These are phyloP conservation scores for Toxostoma redivivum DNA, from an alignment of 2,113 vertebrate species.

Conservation along the genomic window DNA sequence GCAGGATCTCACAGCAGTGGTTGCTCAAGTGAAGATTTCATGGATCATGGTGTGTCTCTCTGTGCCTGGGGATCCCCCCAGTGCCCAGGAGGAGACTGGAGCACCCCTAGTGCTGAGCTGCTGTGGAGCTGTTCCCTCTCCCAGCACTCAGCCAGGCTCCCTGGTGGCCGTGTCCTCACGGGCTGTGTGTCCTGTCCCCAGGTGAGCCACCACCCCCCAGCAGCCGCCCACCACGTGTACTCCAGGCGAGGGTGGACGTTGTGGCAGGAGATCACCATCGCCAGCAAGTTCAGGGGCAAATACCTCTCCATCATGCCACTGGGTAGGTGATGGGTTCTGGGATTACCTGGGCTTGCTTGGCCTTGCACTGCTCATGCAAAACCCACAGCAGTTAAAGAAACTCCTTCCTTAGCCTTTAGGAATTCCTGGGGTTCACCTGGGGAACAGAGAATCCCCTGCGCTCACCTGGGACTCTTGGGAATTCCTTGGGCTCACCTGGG, in stretches of 20 bases:
- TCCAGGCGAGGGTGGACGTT: conserved; percentile 92
- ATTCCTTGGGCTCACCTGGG: not conserved
- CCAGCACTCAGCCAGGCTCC: rapidly evolving
- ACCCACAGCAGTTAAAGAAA: not conserved
- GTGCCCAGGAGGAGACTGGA: not conserved
- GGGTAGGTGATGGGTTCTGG: conserved; percentile 72
- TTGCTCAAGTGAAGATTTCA: not conserved
- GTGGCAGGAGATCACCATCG: conserved; percentile 98
- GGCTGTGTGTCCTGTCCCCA: conserved; percentile 47
- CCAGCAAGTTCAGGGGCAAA: conserved; percentile 99
- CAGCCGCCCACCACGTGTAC: conserved; percentile 92
- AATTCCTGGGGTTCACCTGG: not conserved
- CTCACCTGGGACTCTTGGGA: not conserved
- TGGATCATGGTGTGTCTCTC: rapidly evolving
- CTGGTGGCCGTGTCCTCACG: rapidly evolving
- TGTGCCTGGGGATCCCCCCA: rapidly evolving
- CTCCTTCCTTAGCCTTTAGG: not conserved
- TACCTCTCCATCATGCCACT: conserved; percentile 99
- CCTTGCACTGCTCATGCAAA: not conserved
- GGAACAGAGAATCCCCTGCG: not conserved
- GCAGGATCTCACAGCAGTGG: rapidly evolving
- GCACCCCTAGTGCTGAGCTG: not conserved
- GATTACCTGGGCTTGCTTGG: rapidly evolving
- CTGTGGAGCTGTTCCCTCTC: rapidly evolving
- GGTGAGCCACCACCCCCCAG: conserved; percentile 97